Evolutionary conservation across 2,113 vertebrate genomes (phyloP).

Genomic region (Otolemur garnettii): DNA sequence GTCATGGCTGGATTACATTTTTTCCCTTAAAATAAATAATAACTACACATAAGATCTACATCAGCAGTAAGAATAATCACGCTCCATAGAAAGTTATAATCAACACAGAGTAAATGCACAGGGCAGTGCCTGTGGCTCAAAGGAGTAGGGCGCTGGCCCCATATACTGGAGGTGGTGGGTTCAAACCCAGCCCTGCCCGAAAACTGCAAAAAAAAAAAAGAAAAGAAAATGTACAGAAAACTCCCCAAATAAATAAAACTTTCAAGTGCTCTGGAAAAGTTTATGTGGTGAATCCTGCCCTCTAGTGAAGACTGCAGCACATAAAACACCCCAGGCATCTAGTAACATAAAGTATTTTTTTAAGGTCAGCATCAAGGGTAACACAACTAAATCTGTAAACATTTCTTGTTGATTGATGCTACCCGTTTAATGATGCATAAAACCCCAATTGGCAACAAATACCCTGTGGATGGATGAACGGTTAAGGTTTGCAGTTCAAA

Average conservation of each 20-base stretch:
- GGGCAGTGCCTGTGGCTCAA: no score
- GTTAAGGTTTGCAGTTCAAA: not conserved
- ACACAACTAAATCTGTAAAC: not conserved
- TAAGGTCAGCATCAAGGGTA: not conserved
- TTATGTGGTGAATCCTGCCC: slow-evolving; percentile 72
- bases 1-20: not conserved
- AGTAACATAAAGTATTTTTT: not conserved
- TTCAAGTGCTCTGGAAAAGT: rapidly evolving
- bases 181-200: not conserved
- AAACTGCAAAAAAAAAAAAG: no score
- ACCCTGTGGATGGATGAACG: not conserved
- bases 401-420: not conserved
- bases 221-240: no score
- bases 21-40: not conserved
- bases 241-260: not conserved
- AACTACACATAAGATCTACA: not conserved
- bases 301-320: slow-evolving; percentile 71
- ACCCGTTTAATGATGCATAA: not conserved
- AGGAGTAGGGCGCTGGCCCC: no score
- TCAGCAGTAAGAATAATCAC: not conserved
- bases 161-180: no score
- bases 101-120: not conserved
- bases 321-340: not conserved
- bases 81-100: not conserved
- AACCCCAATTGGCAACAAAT: not conserved